Conservation (phyloP, 2,888 invertebrate species). For the Aspidiotus rigidus region DNA sequence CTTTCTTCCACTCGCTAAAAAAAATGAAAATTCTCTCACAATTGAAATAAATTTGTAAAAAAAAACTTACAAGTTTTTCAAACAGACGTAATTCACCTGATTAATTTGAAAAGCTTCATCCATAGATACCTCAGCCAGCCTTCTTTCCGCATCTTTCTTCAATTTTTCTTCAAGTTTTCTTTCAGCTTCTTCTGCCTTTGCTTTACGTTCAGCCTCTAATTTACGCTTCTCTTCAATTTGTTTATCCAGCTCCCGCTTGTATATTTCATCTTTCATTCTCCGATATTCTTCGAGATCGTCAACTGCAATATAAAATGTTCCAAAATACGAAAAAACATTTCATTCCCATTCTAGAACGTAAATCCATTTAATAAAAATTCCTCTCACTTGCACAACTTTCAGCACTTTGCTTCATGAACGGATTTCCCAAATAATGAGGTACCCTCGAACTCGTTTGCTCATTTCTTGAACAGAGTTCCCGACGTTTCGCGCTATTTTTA, state of each 20-base stretch:
- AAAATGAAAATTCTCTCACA: too few species aligned
- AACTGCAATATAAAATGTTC: not conserved
- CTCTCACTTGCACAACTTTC: not conserved
- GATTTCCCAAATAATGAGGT: not conserved
- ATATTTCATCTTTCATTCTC: constrained; percentile 15
- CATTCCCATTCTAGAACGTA: not conserved
- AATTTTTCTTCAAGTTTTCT: constrained; percentile 14
- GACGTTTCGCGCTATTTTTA: not conserved
- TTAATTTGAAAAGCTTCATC: constrained; percentile 14
- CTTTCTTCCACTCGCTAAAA: too few species aligned
- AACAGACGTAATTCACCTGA: constrained; percentile 9
- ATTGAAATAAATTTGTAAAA: too few species aligned
- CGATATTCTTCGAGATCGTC: not conserved
- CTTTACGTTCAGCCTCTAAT: constrained; percentile 19
- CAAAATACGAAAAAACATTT: not conserved
- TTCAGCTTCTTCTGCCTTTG: constrained; percentile 11
- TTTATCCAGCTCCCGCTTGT: constrained; percentile 20
- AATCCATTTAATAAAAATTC: not conserved
- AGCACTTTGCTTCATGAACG: not conserved
- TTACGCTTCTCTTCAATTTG: constrained; percentile 28
- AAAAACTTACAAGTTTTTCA: too few species aligned
- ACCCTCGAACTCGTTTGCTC: too few species aligned
- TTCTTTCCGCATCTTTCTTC: constrained; percentile 8
- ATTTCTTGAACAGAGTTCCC: too few species aligned
- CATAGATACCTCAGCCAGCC: too few species aligned